Percentiles rank a stretch among this genome's conserved stretches.
Evolutionary conservation across 2,113 vertebrate genomes (phyloP).

Genomic region (Phylloscopus trochilus): DNA sequence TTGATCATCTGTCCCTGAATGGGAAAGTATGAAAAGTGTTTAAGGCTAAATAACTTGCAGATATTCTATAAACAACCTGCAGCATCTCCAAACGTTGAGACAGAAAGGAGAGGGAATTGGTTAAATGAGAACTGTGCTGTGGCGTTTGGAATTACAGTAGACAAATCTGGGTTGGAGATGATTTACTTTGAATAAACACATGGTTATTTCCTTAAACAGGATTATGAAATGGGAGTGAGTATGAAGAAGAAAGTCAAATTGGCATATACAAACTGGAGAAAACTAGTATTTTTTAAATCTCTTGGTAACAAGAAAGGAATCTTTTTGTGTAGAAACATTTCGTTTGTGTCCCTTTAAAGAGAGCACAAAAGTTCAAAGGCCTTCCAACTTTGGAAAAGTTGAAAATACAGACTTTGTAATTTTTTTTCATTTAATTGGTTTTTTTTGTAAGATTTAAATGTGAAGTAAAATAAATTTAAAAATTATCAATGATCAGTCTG

Average conservation of each 20-base stretch:
- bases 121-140: background rate
- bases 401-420: background rate
- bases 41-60: background rate
- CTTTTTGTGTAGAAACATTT: background rate
- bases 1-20: background rate
- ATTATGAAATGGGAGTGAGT: background rate
- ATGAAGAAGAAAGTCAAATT: background rate
- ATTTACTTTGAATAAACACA: background rate
- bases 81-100: background rate
- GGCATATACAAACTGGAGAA: background rate
- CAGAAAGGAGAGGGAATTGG: background rate
- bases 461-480: background rate
- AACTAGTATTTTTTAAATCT: background rate
- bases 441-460: background rate
- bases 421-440: slow-evolving; percentile 5
- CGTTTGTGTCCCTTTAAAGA: background rate
- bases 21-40: background rate
- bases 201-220: background rate
- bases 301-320: background rate
- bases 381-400: background rate
- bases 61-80: background rate
- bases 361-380: slow-evolving; percentile 4
- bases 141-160: background rate
- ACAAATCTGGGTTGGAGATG: background rate
- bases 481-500: background rate